Evolutionary conservation across 2,797 vertebrate species (phyloP).

Genomic region (Cephalopachus bancanus): DNA sequence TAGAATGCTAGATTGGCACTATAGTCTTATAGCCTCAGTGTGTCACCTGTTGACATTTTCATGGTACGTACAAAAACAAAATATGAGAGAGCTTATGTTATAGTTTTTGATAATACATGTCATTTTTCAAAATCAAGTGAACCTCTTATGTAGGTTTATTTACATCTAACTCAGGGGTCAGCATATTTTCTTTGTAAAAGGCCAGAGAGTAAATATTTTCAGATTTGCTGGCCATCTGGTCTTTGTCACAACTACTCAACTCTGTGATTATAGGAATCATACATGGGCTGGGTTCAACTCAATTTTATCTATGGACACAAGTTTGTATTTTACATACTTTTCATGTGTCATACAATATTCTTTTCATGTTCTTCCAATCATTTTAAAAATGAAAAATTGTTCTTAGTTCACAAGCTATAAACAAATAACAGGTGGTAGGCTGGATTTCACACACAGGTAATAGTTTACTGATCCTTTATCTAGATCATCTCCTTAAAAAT

Average conservation of each 20-base stretch:
- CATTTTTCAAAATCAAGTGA: conserved; percentile 46
- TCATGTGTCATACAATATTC: too few species aligned
- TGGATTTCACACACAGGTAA: not conserved
- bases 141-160: not conserved
- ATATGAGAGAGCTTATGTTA: not conserved
- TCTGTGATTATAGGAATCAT: not conserved
- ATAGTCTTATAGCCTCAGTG: not conserved
- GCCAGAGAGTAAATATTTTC: too few species aligned
- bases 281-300: not conserved
- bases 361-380: too few species aligned
- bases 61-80: not conserved
- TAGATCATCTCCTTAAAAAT: not conserved
- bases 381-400: not conserved
- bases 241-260: too few species aligned
- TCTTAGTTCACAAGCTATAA: not conserved
- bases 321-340: not conserved
- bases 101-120: not conserved
- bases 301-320: not conserved
- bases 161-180: not conserved
- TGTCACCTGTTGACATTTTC: not conserved
- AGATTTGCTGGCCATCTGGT: too few species aligned
- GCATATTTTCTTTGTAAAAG: not conserved
- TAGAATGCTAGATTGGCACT: not conserved
- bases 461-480: not conserved
- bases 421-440: not conserved